Base-by-base conservation (phyloP, 2,797 vertebrate genomes). In the Cossypha heuglini region DNA sequence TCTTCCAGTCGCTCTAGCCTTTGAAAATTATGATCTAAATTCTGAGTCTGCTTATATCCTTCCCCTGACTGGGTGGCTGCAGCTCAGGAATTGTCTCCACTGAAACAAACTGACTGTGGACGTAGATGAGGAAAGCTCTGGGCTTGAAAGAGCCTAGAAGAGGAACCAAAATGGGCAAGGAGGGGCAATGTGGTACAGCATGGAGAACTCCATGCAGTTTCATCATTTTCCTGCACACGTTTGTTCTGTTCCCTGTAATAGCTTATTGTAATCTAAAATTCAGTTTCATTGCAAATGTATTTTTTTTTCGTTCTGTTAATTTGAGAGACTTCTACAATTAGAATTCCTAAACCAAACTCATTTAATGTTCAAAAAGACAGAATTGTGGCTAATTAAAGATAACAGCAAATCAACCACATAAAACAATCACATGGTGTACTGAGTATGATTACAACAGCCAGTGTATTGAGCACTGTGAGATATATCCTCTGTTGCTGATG, bases 361-460 rank as follows among this genome's bases (percentile, higher is more conserved):
- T 95, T 94, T 88, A 92, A 77, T 86, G 82, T 75, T 90, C 87
- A 89, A 69, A 95, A 94, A 92, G 58, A 86, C 38, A 59, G 88
- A 95, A 93, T 90, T 88, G 54, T 66, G 4, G 3, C 86, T 95
- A 95, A 95, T 95, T 95, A 95, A 94, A 96, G 90, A 95, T 96
- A 97, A 95, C 86, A 84, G 86, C 72, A 88, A 92, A 95, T 92
- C 88, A 86, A 78, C 87, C 33, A 72, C 88, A 75, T 81, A 71
- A 88, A 91, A 72, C 66, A 88, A 81, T 90, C 66, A 48, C 76
- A 67, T 33, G 58, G 46, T 84, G 49, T 90, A 86, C 54, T 55
- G 66, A 86, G 37, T 72, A 84, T 38, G 66, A 90, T 92, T 94
- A 66, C 43, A 88, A 37, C 25, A 68, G 51, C 49, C 61, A 73